Percentiles rank a stretch among this genome's conserved stretches.
Evolutionary conservation across 2,797 vertebrate species (phyloP).

Genomic region (Poecilia picta): DNA sequence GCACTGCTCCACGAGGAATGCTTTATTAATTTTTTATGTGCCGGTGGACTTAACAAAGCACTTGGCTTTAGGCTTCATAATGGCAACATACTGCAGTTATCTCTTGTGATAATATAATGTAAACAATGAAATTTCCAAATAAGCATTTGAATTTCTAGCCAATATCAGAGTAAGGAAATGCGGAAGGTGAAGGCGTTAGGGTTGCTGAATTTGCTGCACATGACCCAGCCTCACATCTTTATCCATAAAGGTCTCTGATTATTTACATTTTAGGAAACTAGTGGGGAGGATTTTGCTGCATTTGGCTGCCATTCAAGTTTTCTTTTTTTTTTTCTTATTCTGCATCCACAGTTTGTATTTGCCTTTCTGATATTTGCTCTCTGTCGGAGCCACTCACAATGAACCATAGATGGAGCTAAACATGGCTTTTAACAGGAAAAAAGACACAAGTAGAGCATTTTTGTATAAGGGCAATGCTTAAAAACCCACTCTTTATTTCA

Average conservation of each 20-base stretch:
- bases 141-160: slow-evolving; percentile 23
- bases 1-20: slow-evolving; percentile 54
- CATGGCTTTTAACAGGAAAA: not conserved
- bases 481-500: slow-evolving; percentile 8
- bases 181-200: slow-evolving; percentile 3
- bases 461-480: not conserved
- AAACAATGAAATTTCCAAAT: slow-evolving; percentile 28
- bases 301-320: slow-evolving; percentile 53
- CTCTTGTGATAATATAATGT: slow-evolving; percentile 28
- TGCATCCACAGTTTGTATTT: slow-evolving; percentile 24
- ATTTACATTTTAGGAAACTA: slow-evolving; percentile 50
- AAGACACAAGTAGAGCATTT: not conserved
- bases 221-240: slow-evolving; percentile 38
- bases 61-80: slow-evolving; percentile 34
- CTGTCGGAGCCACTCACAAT: slow-evolving; percentile 12
- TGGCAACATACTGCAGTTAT: slow-evolving; percentile 8
- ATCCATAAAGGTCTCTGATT: slow-evolving; percentile 40
- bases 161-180: slow-evolving; percentile 25
- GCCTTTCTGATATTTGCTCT: slow-evolving; percentile 40
- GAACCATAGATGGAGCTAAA: not conserved
- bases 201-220: slow-evolving; percentile 27
- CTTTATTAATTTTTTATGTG: slow-evolving; percentile 60
- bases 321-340: slow-evolving; percentile 6
- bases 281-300: slow-evolving; percentile 17
- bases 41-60: slow-evolving; percentile 48